Conservation (phyloP, 2,888 invertebrate genomes). For the Tanytarsus gracilentus region DNA sequence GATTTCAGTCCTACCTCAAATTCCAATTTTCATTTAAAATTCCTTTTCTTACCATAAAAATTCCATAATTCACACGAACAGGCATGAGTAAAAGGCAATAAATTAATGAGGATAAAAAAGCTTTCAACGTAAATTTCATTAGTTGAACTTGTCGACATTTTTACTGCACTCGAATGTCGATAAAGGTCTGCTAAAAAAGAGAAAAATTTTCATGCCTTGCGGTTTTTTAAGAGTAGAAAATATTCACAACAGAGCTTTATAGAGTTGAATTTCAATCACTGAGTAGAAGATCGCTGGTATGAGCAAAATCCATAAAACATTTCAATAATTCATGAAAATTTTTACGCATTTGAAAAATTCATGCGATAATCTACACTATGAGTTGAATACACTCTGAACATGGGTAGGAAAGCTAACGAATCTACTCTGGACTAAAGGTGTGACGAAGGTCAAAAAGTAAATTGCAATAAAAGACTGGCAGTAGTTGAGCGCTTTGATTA, state of each 20-base stretch:
- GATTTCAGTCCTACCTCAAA: neutral
- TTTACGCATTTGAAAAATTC: neutral
- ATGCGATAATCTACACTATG: neutral
- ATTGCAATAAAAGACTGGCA: constrained; percentile 15
- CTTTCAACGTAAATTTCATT: constrained; percentile 3
- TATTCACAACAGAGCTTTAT: no score
- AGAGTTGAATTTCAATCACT: no score
- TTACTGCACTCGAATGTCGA: no score
- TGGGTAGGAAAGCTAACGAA: neutral
- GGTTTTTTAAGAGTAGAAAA: no score
- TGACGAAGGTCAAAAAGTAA: constrained; percentile 25
- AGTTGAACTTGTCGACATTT: neutral
- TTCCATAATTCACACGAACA: neutral
- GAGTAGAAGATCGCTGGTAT: no score
- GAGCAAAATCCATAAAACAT: neutral
- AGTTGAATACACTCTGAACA: neutral
- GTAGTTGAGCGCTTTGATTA: no score
- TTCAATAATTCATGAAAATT: constrained; percentile 25
- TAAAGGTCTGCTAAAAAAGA: no score
- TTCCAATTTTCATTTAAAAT: neutral
- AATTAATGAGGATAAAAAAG: constrained; percentile 15
- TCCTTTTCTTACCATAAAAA: neutral
- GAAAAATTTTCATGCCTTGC: no score
- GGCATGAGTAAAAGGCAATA: neutral
- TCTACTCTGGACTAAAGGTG: neutral